These are phyloP conservation scores for Apteryx mantelli DNA, from an alignment of 2,113 vertebrate genomes.

Conservation along the genomic window DNA sequence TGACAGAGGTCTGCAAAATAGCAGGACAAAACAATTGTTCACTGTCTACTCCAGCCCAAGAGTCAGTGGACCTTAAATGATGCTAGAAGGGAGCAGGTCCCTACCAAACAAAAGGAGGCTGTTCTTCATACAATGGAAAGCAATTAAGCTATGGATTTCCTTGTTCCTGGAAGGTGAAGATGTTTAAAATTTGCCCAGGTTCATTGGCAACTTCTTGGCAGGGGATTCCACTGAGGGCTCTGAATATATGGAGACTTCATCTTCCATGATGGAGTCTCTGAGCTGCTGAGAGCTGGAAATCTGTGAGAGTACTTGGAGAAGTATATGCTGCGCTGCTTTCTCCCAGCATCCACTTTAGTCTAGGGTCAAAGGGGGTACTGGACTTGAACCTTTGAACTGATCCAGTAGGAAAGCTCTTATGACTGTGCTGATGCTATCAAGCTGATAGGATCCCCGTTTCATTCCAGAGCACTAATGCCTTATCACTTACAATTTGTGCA, in stretches of 20 bases:
- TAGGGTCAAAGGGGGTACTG: not conserved
- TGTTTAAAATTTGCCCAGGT: not conserved
- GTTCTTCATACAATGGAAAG: not conserved
- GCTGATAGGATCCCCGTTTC: too few species aligned
- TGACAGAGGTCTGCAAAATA: not conserved
- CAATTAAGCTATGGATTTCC: not conserved
- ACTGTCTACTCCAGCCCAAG: not conserved
- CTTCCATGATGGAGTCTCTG: not conserved
- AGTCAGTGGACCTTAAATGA: not conserved
- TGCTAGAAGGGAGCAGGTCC: not conserved
- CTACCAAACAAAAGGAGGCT: not conserved
- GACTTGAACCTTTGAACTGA: too few species aligned
- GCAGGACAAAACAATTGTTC: not conserved
- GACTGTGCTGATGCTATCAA: too few species aligned
- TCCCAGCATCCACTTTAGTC: not conserved
- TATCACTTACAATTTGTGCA: too few species aligned
- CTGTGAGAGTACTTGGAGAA: not conserved
- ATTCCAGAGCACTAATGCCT: too few species aligned
- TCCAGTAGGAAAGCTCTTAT: too few species aligned
- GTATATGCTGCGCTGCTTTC: not conserved
- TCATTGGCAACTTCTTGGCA: not conserved
- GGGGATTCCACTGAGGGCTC: not conserved
- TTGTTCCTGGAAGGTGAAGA: not conserved
- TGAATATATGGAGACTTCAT: not conserved
- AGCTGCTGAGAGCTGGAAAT: not conserved